A percentile compares a stretch with the other conserved stretches of the same genome.
Conservation (phyloP, 2,797 vertebrate species). For the Eulemur rubriventer region DNA sequence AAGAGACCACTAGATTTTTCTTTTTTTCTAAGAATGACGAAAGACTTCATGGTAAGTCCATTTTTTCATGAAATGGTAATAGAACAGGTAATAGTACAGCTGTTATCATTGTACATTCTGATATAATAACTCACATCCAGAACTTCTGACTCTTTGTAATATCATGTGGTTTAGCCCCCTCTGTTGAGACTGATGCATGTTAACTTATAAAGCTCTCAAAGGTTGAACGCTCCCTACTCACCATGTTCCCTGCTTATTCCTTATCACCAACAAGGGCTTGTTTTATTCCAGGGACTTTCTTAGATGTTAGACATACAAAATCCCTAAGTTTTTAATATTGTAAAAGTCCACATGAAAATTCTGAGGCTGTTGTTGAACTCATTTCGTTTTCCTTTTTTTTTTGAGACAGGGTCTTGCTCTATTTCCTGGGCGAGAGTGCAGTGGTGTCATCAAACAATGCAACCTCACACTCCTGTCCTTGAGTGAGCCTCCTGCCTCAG, state of each 20-base stretch:
- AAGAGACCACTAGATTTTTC: conserved; percentile 86
- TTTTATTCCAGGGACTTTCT: background rate
- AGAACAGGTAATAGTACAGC: background rate
- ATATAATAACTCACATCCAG: background rate
- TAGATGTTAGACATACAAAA: background rate
- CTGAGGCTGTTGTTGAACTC: background rate
- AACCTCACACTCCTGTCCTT: too few relatives aligned
- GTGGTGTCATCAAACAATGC: too few relatives aligned
- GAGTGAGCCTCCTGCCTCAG: too few relatives aligned
- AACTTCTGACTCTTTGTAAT: background rate
- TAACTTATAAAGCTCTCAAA: background rate
- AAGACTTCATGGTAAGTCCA: conserved; percentile 89
- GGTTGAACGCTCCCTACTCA: background rate
- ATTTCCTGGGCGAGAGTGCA: background rate
- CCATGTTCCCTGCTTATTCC: background rate
- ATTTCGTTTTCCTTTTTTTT: background rate
- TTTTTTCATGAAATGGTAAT: background rate
- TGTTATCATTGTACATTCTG: background rate
- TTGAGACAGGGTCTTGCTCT: background rate
- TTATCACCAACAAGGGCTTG: background rate
- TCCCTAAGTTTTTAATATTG: background rate
- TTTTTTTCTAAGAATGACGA: conserved; percentile 91
- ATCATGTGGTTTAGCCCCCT: background rate
- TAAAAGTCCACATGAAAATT: background rate
- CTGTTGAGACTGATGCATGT: background rate